phyloP scores from a whole-genome alignment of 2,888 invertebrate species.

The Andrena fulva region DNA sequence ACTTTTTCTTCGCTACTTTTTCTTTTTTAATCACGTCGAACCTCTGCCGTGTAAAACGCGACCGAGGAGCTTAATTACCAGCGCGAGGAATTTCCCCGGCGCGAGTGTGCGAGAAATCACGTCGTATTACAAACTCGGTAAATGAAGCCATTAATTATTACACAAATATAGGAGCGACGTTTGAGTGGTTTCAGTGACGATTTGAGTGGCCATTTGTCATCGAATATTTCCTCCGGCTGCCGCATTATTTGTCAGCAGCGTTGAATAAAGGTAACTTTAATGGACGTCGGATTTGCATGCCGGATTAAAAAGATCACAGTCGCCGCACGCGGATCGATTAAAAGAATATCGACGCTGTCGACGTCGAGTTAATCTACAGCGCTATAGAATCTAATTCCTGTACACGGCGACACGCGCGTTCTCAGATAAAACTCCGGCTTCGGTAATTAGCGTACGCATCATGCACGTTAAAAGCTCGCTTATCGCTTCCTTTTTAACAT shows the following conservation, averaged over 20 bases:
- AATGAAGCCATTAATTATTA: constrained; percentile 31
- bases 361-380: constrained; percentile 26
- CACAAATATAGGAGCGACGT: not conserved
- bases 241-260: not conserved
- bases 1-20: not conserved
- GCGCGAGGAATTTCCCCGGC: not conserved
- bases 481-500: constrained; percentile 17
- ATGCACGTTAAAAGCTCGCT: constrained; percentile 29
- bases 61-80: not conserved
- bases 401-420: constrained; percentile 35
- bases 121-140: not conserved
- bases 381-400: constrained; percentile 19
- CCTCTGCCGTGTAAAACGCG: not conserved
- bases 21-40: not conserved
- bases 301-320: constrained; percentile 1
- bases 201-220: not conserved
- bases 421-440: constrained; percentile 50
- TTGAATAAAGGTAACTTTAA: not conserved
- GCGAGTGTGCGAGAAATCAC: not conserved
- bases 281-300: not conserved
- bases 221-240: not conserved
- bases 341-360: not conserved
- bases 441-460: constrained; percentile 60
- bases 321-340: not conserved
- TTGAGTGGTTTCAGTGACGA: not conserved